These are phyloP conservation scores for Neostethus bicornis DNA, from an alignment of 2,797 vertebrate species.

Conservation along the genomic window DNA sequence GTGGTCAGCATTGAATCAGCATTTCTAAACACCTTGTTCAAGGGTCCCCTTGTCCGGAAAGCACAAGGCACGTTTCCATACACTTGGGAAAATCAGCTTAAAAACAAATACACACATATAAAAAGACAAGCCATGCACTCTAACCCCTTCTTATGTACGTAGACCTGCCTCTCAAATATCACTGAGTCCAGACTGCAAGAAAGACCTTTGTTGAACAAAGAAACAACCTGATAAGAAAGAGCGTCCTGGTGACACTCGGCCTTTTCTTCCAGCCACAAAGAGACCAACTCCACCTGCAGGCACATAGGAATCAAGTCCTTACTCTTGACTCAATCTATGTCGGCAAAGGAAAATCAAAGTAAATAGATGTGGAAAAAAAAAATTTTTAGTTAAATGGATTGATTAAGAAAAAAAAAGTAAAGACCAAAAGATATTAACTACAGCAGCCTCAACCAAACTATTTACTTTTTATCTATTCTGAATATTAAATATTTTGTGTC, in stretches of 20 bases:
- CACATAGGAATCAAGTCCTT: constrained; percentile 34
- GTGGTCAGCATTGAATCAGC: constrained; percentile 65
- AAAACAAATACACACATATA: constrained; percentile 36
- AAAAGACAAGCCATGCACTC: constrained; percentile 49
- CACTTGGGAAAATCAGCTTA: constrained; percentile 36
- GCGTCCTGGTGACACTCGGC: constrained; percentile 52
- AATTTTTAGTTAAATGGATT: constrained; percentile 29
- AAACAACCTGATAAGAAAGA: constrained; percentile 60
- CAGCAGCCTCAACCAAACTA: constrained; percentile 33
- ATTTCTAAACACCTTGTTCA: constrained; percentile 36
- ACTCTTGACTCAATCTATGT: constrained; percentile 44
- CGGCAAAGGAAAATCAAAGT: no score
- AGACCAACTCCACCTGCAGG: constrained; percentile 32
- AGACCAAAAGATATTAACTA: constrained; percentile 27
- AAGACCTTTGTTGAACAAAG: constrained; percentile 76
- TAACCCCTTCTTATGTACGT: constrained; percentile 55
- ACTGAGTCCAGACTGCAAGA: constrained; percentile 62
- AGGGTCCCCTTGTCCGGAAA: constrained; percentile 24
- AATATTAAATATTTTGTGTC: constrained; percentile 6
- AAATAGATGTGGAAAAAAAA: constrained; percentile 22
- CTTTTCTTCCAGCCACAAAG: constrained; percentile 59
- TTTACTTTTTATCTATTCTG: constrained; percentile 25
- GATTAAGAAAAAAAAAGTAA: constrained; percentile 23
- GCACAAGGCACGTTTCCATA: constrained; percentile 11
- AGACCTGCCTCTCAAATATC: constrained; percentile 71